phyloP scores from a whole-genome alignment of 2,797 vertebrate genomes.

The Alauda arvensis region DNA sequence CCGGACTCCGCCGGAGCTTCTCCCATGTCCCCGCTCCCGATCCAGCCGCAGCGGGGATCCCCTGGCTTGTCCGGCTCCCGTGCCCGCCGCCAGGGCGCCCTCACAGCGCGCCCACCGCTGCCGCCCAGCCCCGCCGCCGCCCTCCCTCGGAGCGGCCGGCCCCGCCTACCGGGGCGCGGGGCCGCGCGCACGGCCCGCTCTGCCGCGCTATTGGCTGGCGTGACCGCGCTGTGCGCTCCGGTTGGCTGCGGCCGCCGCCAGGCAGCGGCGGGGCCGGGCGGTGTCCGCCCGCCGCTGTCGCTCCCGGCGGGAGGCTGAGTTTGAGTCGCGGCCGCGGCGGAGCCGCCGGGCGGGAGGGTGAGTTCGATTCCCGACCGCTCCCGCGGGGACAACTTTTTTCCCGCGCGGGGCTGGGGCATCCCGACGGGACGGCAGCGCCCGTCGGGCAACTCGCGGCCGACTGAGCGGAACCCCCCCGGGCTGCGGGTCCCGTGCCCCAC shows the following conservation, averaged over 20 bases:
- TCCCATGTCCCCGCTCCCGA: accelerated
- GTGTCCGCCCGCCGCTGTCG: background rate
- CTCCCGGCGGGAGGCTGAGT: constrained; percentile 48
- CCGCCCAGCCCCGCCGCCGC: background rate
- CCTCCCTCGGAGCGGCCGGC: background rate
- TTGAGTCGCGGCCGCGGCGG: constrained; percentile 20
- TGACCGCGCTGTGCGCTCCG: background rate
- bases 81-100: background rate
- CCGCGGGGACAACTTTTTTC: constrained; percentile 6
- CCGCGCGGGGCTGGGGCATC: background rate
- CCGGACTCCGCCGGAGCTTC: too few species aligned
- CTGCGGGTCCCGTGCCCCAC: background rate
- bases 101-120: background rate
- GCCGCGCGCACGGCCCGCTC: background rate
- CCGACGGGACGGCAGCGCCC: background rate
- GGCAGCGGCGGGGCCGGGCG: constrained; percentile 7
- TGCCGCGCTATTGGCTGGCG: background rate
- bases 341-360: constrained; percentile 8
- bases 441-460: background rate
- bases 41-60: too few species aligned
- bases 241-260: background rate
- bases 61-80: accelerated
- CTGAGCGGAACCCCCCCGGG: background rate
- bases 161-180: background rate
- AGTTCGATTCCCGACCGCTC: background rate